Conservation (phyloP, 2,888 invertebrate species). For the Drosophila phalerata region DNA sequence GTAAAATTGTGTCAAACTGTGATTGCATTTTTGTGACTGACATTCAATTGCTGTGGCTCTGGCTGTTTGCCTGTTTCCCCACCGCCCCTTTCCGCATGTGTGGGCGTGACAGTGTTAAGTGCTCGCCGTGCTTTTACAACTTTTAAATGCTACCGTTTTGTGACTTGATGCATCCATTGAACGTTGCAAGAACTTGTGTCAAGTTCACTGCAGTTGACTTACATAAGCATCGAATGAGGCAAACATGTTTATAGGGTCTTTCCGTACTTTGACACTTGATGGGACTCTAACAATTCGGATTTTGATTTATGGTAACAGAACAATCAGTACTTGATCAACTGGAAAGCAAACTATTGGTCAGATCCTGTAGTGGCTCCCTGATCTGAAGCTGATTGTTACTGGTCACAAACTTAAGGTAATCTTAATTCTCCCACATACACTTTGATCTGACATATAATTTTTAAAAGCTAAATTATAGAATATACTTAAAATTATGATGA, state of each 20-base stretch:
- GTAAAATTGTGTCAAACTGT: slow-evolving; percentile 80
- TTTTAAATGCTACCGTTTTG: slow-evolving; percentile 57
- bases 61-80: slow-evolving; percentile 54
- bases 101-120: slow-evolving; percentile 45
- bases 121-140: slow-evolving; percentile 42
- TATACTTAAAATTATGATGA: too few species aligned
- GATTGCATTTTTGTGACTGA: slow-evolving; percentile 80
- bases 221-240: slow-evolving; percentile 8
- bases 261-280: neutral
- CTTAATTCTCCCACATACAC: too few species aligned
- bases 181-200: slow-evolving; percentile 36
- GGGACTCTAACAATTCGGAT: neutral
- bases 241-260: slow-evolving; percentile 9
- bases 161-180: slow-evolving; percentile 55
- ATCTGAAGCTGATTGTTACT: too few species aligned
- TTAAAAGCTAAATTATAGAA: too few species aligned
- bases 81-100: neutral
- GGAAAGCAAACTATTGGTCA: neutral
- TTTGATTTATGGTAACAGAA: neutral
- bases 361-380: too few species aligned
- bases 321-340: neutral
- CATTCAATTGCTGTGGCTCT: slow-evolving; percentile 74
- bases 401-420: too few species aligned
- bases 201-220: slow-evolving; percentile 54
- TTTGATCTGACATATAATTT: too few species aligned